A percentile compares a stretch with the other conserved stretches of the same genome.
phyloP scores from a whole-genome alignment of 2,113 vertebrate species.

The Sprattus sprattus region DNA sequence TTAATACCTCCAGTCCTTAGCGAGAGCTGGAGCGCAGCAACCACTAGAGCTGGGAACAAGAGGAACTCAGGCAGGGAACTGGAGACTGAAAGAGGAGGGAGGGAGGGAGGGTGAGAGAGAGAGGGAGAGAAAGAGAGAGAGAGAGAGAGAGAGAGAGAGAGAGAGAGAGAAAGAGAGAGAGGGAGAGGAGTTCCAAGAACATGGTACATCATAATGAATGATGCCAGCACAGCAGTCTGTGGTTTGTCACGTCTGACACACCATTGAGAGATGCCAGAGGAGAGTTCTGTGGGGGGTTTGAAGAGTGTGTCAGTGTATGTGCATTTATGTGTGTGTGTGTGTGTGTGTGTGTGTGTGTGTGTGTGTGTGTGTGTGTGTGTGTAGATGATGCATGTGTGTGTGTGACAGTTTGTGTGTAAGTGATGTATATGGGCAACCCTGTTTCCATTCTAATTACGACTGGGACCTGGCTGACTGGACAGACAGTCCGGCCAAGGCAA shows the following conservation, averaged over 20 bases:
- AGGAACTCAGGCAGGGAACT: not conserved
- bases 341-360: not conserved
- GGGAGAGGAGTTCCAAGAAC: too few species aligned
- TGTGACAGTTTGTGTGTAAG: not conserved
- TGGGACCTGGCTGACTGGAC: not conserved
- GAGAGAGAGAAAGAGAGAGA: not conserved
- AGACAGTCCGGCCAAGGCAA: not conserved
- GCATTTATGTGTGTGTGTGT: not conserved
- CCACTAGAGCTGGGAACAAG: not conserved
- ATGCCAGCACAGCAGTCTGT: too few species aligned
- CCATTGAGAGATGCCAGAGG: too few species aligned
- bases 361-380: not conserved
- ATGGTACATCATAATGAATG: too few species aligned
- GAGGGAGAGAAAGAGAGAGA: not conserved
- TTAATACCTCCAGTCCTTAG: slow-evolving; percentile 22
- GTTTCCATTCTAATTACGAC: not conserved
- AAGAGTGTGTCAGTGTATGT: not conserved
- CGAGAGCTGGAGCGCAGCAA: not conserved
- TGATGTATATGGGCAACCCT: too few species aligned
- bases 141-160: not conserved
- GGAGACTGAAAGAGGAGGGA: not conserved
- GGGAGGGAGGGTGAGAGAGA: not conserved
- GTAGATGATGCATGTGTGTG: not conserved
- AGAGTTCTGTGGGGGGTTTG: too few species aligned
- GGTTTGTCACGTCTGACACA: too few species aligned